phyloP scores from a whole-genome alignment of 2,113 vertebrate genomes.

The Petromus typicus region DNA sequence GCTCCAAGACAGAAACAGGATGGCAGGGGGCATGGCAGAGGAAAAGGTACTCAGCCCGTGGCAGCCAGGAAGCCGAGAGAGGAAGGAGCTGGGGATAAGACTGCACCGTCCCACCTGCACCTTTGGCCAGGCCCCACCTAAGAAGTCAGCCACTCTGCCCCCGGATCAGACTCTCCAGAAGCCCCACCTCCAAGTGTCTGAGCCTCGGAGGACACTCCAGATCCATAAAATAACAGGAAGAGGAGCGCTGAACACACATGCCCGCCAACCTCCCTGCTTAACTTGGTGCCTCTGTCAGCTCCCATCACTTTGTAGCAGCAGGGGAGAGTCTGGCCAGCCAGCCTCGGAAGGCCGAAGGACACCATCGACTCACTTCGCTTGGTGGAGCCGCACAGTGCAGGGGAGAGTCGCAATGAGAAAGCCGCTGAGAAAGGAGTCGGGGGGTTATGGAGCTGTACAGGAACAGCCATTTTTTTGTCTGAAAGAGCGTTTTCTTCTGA shows the following conservation, averaged over 20 bases:
- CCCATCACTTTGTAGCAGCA: not conserved
- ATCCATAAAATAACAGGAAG: not conserved
- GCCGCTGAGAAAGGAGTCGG: not conserved
- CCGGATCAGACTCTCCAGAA: not conserved
- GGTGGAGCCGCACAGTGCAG: not conserved
- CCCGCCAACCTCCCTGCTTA: not conserved
- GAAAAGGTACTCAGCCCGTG: not conserved
- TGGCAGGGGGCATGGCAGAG: not conserved
- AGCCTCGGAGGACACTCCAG: not conserved
- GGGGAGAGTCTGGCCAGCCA: not conserved
- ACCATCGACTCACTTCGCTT: not conserved
- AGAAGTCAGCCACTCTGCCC: too few relatives aligned
- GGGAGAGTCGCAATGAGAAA: not conserved
- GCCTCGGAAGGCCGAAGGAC: not conserved
- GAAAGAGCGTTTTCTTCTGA: constrained; percentile 1
- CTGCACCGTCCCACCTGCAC: not conserved
- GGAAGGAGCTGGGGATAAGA: not conserved
- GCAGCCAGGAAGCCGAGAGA: not conserved
- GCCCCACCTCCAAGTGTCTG: not conserved
- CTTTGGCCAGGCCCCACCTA: not conserved
- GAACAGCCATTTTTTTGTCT: not conserved
- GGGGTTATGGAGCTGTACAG: not conserved
- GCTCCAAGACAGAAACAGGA: not conserved
- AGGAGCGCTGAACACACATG: not conserved
- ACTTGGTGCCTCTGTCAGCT: too few relatives aligned